A percentile compares a stretch with the other conserved stretches of the same genome.
phyloP scores from a whole-genome alignment of 2,113 vertebrate genomes.

The Epinephelus cyanopodus region DNA sequence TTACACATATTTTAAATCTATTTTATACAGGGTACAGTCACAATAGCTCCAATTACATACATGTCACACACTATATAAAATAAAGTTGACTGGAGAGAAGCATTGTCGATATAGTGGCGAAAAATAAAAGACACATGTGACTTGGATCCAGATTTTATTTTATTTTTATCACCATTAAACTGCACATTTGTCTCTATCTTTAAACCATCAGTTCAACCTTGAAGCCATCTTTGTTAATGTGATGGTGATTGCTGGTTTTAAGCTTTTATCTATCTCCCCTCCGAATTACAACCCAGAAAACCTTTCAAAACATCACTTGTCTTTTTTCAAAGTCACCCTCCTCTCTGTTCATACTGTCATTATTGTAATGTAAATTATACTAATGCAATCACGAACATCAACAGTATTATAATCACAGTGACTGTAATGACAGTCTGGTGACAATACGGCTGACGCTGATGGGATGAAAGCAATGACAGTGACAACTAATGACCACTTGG shows the following conservation, averaged over 20 bases:
- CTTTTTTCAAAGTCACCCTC: background rate
- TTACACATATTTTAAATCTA: background rate
- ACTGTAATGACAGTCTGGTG: background rate
- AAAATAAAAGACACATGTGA: background rate
- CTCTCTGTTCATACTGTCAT: background rate
- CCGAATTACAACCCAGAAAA: background rate
- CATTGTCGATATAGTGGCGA: background rate
- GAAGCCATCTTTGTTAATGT: background rate
- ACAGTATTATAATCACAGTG: background rate
- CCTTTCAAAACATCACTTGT: background rate
- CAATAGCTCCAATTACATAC: background rate
- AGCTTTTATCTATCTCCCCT: background rate
- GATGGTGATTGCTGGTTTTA: background rate
- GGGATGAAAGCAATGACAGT: conserved; percentile 5
- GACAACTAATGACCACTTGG: conserved; percentile 52
- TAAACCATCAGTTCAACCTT: background rate
- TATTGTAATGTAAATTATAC: background rate
- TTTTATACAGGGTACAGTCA: background rate
- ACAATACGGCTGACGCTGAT: background rate
- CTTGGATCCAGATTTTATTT: background rate
- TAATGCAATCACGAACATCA: background rate
- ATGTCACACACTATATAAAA: background rate
- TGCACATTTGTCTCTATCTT: background rate
- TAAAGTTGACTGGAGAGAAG: background rate
- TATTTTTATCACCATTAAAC: background rate